Percentiles rank a stretch among this genome's conserved stretches.
phyloP scores from a whole-genome alignment of 2,888 invertebrate genomes.

The Trichopoda pennipes region DNA sequence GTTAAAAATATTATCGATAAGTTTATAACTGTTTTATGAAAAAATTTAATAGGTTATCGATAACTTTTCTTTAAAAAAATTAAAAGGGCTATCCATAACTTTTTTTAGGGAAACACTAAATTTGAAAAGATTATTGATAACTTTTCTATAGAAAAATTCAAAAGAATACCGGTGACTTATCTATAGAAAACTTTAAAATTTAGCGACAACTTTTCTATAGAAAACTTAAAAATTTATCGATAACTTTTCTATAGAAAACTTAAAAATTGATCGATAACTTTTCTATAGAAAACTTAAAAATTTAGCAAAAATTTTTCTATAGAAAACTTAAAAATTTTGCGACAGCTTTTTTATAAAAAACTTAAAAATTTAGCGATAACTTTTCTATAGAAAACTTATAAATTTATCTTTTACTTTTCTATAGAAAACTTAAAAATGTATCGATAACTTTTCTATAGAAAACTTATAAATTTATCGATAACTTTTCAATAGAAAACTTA shows the following conservation, averaged over 20 bases:
- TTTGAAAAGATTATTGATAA: too few relatives aligned
- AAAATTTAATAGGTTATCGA: too few relatives aligned
- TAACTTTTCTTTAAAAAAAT: too few relatives aligned
- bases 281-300: neutral
- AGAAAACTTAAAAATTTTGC: neutral
- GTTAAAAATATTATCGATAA: too few relatives aligned
- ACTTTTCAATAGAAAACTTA: neutral
- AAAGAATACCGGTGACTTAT: too few relatives aligned
- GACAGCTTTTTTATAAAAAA: neutral
- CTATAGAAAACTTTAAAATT: neutral
- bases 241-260: too few relatives aligned
- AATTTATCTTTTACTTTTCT: neutral
- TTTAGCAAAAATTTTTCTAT: too few relatives aligned
- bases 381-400: too few relatives aligned
- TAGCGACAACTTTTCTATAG: neutral
- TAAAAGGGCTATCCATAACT: too few relatives aligned
- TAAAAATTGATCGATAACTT: neutral
- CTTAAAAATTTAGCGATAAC: neutral
- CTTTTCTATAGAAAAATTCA: neutral
- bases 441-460: neutral
- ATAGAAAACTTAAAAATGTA: neutral
- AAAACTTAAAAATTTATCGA: too few relatives aligned
- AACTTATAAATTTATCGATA: neutral
- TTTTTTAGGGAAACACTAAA: neutral
- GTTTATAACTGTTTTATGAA: too few relatives aligned